Base-by-base conservation (phyloP, 37 sponge, comb jelly and placozoan species). In the Aplysina aerophoba region DNA sequence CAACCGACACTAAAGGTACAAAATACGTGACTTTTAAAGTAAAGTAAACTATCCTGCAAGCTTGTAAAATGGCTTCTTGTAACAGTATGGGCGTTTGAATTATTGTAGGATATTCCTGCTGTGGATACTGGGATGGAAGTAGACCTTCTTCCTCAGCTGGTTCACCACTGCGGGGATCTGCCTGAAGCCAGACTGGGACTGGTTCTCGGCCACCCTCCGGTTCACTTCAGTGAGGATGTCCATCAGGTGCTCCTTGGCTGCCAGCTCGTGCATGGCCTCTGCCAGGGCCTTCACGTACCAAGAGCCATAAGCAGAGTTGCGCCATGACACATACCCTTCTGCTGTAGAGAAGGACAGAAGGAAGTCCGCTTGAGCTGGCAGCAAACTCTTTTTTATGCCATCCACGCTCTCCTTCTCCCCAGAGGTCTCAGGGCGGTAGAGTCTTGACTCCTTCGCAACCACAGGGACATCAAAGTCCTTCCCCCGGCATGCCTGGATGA, bases 201-300 rank as follows among this genome's bases (percentile, higher is more conserved):
- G 68, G 36, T 83, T 82, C 21, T 50, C 39, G 1, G 89, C 89
- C 31, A 88, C 83, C 21, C 80, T 8, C 30, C 77, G 57, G 38
- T 72, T 88, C 24, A 88, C 89, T 35, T 82, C 80, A 4, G 79
- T 88, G 25, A 88, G 62, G 59, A 88, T 83, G 40, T 88, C 89
- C 68, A 83, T 1, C 40, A 88, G 27, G 55, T 88, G 89, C 34
- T 83, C 89, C 35, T 69, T 75, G 58, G 35, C 55, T 30, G 89
- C 30, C 0, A 44, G n/a, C 55, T 83, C 89, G 21, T 16, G 38
- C 37, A 88, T 50, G 1, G 69, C 55, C 21, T 73, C 68, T 11
- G 62, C 78, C 58, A 88, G 28, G 25, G 83, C 89, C 66, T 83
- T 71, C 27, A 88, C 83, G 54, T 79, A 88, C 89, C 89, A 88